Percentiles rank a stretch among this genome's conserved stretches.
These are phyloP conservation scores for Myotis lucifugus DNA, from an alignment of 2,113 vertebrate species.

Conservation along the genomic window DNA sequence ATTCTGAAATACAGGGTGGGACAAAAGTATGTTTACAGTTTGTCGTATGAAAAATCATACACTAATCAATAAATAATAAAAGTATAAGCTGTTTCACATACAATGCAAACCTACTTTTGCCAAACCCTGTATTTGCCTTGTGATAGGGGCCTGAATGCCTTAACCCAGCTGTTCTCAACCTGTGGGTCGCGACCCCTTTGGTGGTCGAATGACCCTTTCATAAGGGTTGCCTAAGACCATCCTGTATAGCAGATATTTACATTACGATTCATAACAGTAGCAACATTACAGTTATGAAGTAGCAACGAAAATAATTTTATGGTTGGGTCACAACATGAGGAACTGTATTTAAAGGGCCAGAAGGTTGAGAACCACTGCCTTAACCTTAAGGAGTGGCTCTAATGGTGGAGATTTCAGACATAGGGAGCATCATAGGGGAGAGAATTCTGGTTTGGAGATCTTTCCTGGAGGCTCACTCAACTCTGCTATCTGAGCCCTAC, in stretches of 20 bases:
- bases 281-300: no score
- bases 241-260: no score
- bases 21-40: neutral
- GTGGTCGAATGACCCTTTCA: no score
- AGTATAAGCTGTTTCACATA: neutral
- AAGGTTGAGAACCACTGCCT: neutral
- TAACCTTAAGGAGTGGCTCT: neutral
- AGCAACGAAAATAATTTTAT: no score
- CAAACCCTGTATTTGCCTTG: neutral
- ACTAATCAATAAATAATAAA: neutral
- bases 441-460: neutral
- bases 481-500: neutral
- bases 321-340: no score
- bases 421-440: neutral
- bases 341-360: no score
- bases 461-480: neutral
- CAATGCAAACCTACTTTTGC: neutral
- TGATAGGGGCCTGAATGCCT: neutral
- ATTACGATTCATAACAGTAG: no score
- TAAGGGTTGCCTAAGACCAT: no score
- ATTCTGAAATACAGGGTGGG: neutral
- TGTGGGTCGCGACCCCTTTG: no score
- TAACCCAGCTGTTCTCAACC: neutral
- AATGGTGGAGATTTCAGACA: neutral
- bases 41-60: neutral